phyloP scores from a whole-genome alignment of 2,888 invertebrate genomes.

The Chrysina gloriosa region DNA sequence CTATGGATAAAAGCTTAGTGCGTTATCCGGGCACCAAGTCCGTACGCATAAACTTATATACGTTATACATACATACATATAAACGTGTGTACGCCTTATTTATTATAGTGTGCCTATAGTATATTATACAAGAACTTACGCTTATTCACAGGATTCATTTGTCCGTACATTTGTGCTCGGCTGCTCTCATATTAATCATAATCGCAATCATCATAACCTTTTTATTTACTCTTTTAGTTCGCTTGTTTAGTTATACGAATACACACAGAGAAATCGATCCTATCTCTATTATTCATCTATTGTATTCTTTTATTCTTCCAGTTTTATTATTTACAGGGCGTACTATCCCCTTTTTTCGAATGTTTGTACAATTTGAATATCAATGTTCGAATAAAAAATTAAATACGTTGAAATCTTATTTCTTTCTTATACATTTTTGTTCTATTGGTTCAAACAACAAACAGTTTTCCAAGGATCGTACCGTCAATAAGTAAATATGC shows the following conservation, averaged over 20 bases:
- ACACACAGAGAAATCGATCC: constrained; percentile 34
- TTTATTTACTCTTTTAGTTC: constrained; percentile 43
- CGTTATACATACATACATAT: too few relatives aligned
- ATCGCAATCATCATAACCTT: constrained; percentile 42
- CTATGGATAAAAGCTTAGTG: constrained; percentile 16
- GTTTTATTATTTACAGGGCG: constrained; percentile 30
- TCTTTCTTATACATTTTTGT: too few relatives aligned
- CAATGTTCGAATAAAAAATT: neutral
- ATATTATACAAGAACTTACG: constrained; percentile 31
- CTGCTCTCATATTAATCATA: constrained; percentile 41
- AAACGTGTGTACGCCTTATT: constrained; percentile 11
- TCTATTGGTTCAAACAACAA: too few relatives aligned
- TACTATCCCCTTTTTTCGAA: neutral
- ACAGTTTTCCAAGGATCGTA: too few relatives aligned
- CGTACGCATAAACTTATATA: constrained; percentile 6
- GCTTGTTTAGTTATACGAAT: constrained; percentile 30
- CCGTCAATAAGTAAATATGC: too few relatives aligned
- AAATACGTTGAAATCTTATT: too few relatives aligned
- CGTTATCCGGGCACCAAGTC: constrained; percentile 3
- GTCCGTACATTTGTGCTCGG: constrained; percentile 37
- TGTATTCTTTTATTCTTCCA: constrained; percentile 35
- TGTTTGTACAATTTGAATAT: constrained; percentile 40
- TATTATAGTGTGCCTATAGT: constrained; percentile 12
- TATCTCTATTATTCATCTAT: constrained; percentile 40
- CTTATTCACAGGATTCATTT: constrained; percentile 34